A percentile compares a stretch with the other conserved stretches of the same genome.
Conservation (phyloP, 2,797 vertebrate species). For the Mastacembelus armatus region DNA sequence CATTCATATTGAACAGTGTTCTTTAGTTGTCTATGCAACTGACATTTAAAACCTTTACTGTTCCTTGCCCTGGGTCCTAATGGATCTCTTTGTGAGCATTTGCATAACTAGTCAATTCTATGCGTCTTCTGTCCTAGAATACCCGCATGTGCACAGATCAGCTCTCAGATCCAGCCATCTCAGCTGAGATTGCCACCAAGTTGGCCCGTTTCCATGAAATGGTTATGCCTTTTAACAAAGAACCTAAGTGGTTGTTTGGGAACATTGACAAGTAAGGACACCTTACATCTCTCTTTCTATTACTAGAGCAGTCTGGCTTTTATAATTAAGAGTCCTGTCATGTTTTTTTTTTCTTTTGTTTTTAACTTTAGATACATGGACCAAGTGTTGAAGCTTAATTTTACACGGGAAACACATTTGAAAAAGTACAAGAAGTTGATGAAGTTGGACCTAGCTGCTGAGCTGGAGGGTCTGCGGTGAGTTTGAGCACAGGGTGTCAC, state of each 20-base stretch:
- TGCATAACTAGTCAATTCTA: background rate
- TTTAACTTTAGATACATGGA: slow-evolving; percentile 89
- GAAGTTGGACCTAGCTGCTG: slow-evolving; percentile 85
- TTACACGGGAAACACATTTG: slow-evolving; percentile 82
- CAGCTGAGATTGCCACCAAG: slow-evolving; percentile 89
- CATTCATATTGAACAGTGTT: background rate
- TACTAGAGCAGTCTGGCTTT: background rate
- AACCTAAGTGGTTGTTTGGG: slow-evolving; percentile 93
- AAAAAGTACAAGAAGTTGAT: slow-evolving; percentile 89
- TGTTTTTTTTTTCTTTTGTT: too few relatives aligned
- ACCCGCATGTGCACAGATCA: slow-evolving; percentile 89
- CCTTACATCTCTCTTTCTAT: background rate
- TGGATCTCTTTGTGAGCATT: too few relatives aligned
- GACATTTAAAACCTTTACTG: background rate
- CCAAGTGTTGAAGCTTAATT: slow-evolving; percentile 88
- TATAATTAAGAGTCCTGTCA: background rate
- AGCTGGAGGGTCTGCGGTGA: slow-evolving; percentile 90
- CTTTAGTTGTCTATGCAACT: background rate
- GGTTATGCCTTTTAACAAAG: slow-evolving; percentile 97
- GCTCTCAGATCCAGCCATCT: slow-evolving; percentile 85
- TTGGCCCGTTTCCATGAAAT: slow-evolving; percentile 92
- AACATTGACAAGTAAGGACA: slow-evolving; percentile 89
- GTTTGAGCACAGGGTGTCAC: slow-evolving; percentile 23
- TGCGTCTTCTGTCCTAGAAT: slow-evolving; percentile 81
- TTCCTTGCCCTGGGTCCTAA: background rate